Conservation (phyloP, 2,113 vertebrate species). For the Cathartes aura region DNA sequence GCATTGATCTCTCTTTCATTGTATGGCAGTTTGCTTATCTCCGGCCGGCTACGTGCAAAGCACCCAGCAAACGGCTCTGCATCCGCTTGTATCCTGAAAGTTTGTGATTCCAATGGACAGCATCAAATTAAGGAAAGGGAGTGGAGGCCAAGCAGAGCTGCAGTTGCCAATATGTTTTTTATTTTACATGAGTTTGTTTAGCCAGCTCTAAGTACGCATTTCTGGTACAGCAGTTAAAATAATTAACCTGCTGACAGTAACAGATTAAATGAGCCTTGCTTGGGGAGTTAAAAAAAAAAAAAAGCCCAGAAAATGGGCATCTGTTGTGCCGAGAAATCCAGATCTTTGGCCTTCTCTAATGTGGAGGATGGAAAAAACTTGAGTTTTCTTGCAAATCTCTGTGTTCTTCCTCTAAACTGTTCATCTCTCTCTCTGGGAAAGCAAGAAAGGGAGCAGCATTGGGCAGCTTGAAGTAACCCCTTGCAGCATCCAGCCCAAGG, state of each 20-base stretch:
- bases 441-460: neutral
- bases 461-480: neutral
- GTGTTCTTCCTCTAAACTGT: neutral
- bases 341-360: neutral
- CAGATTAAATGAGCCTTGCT: neutral
- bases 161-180: conserved; percentile 36
- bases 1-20: neutral
- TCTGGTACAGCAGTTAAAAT: conserved; percentile 67
- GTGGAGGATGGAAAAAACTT: neutral
- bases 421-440: neutral
- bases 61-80: neutral
- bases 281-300: neutral
- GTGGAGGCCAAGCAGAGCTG: neutral
- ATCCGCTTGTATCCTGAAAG: neutral
- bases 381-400: neutral
- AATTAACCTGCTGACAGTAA: conserved; percentile 55
- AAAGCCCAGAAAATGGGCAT: neutral
- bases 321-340: neutral
- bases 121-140: conserved; percentile 46
- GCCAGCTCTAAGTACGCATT: conserved; percentile 42
- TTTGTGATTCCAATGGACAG: neutral
- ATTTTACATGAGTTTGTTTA: neutral
- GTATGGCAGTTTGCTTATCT: neutral
- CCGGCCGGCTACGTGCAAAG: neutral
- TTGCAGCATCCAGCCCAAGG: neutral